Conservation (phyloP, 2,113 vertebrate species). For the Hippocampus mohnikei region DNA sequence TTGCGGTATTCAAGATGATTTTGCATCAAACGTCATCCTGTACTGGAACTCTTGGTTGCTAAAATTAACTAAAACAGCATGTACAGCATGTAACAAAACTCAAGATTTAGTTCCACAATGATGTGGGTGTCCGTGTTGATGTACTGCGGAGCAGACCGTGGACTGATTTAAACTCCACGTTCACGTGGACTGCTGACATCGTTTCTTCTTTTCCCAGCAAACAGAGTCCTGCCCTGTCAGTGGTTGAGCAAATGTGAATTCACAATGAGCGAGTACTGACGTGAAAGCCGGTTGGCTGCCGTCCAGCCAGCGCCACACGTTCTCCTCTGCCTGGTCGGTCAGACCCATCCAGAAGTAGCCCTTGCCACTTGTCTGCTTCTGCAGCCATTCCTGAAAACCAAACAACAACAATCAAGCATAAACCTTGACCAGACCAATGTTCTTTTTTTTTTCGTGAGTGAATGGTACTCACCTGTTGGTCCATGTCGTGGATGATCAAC, state of each 20-base stretch:
- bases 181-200: not conserved
- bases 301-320: conserved; percentile 88
- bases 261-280: conserved; percentile 68
- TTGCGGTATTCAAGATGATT: too few relatives aligned
- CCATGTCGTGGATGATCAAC: conserved; percentile 82
- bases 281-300: conserved; percentile 79
- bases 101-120: not conserved
- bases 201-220: too few relatives aligned
- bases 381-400: conserved; percentile 82
- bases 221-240: not conserved
- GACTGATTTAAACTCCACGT: not conserved
- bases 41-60: too few relatives aligned
- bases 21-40: too few relatives aligned
- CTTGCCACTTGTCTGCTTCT: conserved; percentile 76
- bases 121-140: not conserved
- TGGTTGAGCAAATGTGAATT: not conserved
- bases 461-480: conserved; percentile 80
- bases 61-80: too few relatives aligned
- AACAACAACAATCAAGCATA: not conserved
- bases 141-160: too few relatives aligned
- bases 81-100: too few relatives aligned
- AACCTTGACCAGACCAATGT: too few relatives aligned
- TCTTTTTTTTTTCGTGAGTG: not conserved
- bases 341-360: conserved; percentile 92
- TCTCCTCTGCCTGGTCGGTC: conserved; percentile 80